Conservation (phyloP, 1,140 invertebrate species). For the Heliothis subflexa region DNA sequence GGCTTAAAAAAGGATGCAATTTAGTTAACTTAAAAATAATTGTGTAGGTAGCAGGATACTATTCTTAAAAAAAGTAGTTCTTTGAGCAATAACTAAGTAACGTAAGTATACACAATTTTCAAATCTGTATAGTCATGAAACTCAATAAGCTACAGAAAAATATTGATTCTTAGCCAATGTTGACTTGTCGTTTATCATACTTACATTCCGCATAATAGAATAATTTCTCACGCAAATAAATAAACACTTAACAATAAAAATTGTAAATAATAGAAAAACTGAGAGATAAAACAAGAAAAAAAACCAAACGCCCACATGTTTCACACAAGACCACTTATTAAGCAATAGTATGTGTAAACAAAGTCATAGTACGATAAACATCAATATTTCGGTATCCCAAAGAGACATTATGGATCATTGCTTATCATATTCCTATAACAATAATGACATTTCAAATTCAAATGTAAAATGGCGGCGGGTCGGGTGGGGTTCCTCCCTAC, state of each 20-base stretch:
- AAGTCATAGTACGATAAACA: conserved; percentile 42
- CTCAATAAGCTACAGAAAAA: no score
- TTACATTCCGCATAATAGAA: no score
- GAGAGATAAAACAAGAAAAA: neutral
- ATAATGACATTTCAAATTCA: conserved; percentile 68
- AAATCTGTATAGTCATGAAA: no score
- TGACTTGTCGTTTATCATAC: no score
- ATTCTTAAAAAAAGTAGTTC: no score
- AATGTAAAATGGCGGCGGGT: conserved; percentile 72
- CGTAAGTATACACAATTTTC: no score
- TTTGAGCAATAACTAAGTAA: no score
- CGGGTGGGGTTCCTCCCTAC: conserved; percentile 72
- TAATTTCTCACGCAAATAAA: neutral
- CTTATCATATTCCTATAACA: conserved; percentile 55
- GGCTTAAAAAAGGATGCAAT: conserved; percentile 24
- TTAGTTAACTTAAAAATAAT: neutral
- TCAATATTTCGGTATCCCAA: conserved; percentile 40
- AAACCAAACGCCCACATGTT: neutral
- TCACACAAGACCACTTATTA: conserved; percentile 35
- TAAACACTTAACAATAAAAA: neutral
- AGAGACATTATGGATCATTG: conserved; percentile 48
- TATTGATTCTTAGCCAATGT: no score
- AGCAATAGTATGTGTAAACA: conserved; percentile 46
- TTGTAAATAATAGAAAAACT: neutral
- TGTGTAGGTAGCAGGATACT: neutral